These are phyloP conservation scores for Dorcus hopei DNA, from an alignment of 2,888 invertebrate genomes.

Conservation along the genomic window DNA sequence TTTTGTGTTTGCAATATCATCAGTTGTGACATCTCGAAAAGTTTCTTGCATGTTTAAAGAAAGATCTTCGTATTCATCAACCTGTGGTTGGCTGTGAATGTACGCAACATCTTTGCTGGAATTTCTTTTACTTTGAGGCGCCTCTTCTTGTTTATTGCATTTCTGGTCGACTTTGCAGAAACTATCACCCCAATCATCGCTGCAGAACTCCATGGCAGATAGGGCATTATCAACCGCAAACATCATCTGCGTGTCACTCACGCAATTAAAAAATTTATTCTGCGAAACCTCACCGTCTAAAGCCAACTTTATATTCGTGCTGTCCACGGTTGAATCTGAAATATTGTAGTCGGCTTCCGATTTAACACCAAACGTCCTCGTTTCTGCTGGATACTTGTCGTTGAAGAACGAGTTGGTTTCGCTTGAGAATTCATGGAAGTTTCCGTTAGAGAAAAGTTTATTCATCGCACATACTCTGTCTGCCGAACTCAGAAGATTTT, in stretches of 20 bases:
- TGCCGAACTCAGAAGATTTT: not conserved
- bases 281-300: not conserved
- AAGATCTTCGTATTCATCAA: not conserved
- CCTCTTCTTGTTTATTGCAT: too few relatives aligned
- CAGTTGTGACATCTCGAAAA: not conserved
- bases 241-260: conserved; percentile 19
- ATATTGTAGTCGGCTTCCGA: not conserved
- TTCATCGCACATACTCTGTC: conserved; percentile 1
- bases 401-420: not conserved
- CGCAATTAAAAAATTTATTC: conserved; percentile 13
- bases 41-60: not conserved
- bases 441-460: conserved; percentile 14
- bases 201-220: not conserved
- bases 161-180: too few relatives aligned
- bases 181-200: not conserved
- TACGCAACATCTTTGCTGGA: not conserved
- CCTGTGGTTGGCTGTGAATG: not conserved
- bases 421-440: conserved; percentile 9
- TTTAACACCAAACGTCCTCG: not conserved
- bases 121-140: too few relatives aligned
- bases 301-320: too few relatives aligned
- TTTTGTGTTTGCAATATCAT: not conserved
- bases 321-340: not conserved
- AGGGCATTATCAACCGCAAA: conserved; percentile 15
- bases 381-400: too few relatives aligned